phyloP scores from a whole-genome alignment of 2,888 invertebrate genomes.

The Dusona sp. region DNA sequence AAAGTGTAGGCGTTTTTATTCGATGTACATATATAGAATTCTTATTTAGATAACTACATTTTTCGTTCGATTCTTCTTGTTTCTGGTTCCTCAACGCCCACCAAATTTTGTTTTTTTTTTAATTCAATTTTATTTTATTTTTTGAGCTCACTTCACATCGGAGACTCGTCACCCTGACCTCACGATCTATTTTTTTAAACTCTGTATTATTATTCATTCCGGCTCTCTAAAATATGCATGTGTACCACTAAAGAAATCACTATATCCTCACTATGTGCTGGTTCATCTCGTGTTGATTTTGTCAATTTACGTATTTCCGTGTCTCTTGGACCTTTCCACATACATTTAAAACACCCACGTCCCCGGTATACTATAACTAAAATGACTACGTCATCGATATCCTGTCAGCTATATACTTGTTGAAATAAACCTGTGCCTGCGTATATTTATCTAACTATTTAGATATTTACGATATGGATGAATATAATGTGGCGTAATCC shows the following conservation, averaged over 20 bases:
- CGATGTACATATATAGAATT: not conserved
- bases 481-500: not conserved
- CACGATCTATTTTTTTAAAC: slow-evolving; percentile 16
- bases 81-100: not conserved
- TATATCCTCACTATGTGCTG: not conserved
- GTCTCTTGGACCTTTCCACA: slow-evolving; percentile 32
- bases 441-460: slow-evolving; percentile 4
- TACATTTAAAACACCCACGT: slow-evolving; percentile 43
- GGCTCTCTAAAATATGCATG: slow-evolving; percentile 38
- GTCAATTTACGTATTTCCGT: slow-evolving; percentile 35
- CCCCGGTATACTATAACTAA: slow-evolving; percentile 16
- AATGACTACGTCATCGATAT: slow-evolving; percentile 32
- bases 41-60: not conserved
- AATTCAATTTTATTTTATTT: not conserved
- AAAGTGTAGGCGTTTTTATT: slow-evolving; percentile 17
- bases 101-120: not conserved
- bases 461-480: slow-evolving; percentile 1
- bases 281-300: slow-evolving; percentile 19
- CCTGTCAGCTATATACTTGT: not conserved
- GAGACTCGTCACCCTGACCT: slow-evolving; percentile 5
- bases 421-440: not conserved
- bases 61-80: not conserved
- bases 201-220: slow-evolving; percentile 20
- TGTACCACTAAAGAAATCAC: slow-evolving; percentile 28
- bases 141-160: not conserved